Percentiles rank a stretch among this genome's conserved stretches.
Evolutionary conservation across 2,113 vertebrate species (phyloP).

Genomic region (Phainopepla nitens): DNA sequence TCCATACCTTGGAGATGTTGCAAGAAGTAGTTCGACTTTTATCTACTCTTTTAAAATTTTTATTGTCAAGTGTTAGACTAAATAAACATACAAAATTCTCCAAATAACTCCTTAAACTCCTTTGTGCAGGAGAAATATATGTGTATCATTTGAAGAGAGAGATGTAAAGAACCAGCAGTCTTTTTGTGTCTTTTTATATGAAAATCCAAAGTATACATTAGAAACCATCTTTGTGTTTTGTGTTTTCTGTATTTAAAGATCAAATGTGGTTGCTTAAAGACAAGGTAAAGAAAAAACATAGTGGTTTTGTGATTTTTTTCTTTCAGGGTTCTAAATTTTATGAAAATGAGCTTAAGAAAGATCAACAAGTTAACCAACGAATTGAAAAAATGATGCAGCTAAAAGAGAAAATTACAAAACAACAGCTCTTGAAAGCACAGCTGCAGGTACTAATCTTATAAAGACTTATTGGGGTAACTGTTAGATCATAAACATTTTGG

Average conservation of each 20-base stretch:
- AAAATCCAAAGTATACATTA: background rate
- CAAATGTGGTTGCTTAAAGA: background rate
- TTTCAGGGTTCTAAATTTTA: conserved; percentile 94
- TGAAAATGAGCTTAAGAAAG: conserved; percentile 91
- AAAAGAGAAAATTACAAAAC: conserved; percentile 82
- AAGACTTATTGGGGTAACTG: background rate
- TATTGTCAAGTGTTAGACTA: background rate
- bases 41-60: background rate
- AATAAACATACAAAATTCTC: background rate
- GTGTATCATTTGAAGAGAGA: background rate
- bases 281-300: background rate
- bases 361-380: conserved; percentile 91
- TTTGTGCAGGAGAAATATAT: background rate
- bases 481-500: background rate
- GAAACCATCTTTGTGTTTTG: background rate
- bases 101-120: background rate
- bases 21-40: background rate
- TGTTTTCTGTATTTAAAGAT: conserved; percentile 53
- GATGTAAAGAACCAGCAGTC: background rate
- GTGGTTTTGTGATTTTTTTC: background rate
- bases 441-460: conserved; percentile 75
- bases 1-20: background rate
- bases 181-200: background rate
- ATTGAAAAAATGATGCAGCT: conserved; percentile 92
- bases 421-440: conserved; percentile 86